Evolutionary conservation across 2,797 vertebrate genomes (phyloP).

Genomic region (Threskiornis aethiopicus): DNA sequence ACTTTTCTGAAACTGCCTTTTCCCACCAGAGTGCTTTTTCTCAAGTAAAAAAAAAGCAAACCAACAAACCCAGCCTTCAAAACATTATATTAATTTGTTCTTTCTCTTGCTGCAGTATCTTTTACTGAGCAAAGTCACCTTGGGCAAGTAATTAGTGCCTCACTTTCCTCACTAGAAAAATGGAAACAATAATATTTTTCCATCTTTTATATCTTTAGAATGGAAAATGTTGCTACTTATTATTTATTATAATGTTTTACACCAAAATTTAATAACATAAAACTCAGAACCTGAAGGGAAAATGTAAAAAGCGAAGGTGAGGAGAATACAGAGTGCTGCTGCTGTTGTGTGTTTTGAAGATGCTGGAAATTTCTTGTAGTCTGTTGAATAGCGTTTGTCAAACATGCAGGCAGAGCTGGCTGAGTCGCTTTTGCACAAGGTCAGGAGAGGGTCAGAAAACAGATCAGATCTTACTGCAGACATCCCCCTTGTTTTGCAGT

Average conservation of each 20-base stretch:
- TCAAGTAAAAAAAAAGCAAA: background rate
- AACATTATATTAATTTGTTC: conserved; percentile 6
- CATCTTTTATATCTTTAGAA: conserved; percentile 9
- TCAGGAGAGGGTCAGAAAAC: background rate
- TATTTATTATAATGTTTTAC: conserved; percentile 33
- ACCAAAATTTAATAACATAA: conserved; percentile 3
- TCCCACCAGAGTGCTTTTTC: background rate
- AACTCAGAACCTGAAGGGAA: conserved; percentile 1
- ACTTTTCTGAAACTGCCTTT: conserved; percentile 9
- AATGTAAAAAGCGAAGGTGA: background rate
- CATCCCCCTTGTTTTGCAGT: background rate
- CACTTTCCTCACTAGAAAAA: background rate
- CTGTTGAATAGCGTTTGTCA: background rate
- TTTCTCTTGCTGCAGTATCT: conserved; percentile 12
- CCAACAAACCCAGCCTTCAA: background rate
- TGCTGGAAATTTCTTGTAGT: background rate
- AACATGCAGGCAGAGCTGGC: background rate
- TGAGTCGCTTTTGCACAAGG: background rate
- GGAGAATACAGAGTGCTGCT: background rate
- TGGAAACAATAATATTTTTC: conserved; percentile 16
- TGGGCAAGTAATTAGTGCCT: conserved; percentile 30
- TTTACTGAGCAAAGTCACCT: conserved; percentile 23
- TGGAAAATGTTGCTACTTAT: background rate
- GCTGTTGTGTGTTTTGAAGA: background rate
- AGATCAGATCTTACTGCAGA: background rate